A percentile compares a stretch with the other conserved stretches of the same genome.
These are phyloP conservation scores for Atherix ibis DNA, from an alignment of 2,888 invertebrate species.

Conservation along the genomic window DNA sequence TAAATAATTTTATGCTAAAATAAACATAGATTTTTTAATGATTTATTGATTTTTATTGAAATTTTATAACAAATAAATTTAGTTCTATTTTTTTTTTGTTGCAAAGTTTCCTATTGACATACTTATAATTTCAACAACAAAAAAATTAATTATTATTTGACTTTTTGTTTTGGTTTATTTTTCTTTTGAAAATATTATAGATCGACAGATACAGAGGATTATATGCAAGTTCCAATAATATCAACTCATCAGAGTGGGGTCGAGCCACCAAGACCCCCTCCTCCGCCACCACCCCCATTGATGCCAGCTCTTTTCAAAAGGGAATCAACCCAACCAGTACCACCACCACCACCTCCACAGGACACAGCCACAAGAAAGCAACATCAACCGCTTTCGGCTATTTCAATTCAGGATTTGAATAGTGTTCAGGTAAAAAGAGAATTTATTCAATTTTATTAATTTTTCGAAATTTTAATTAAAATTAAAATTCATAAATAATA, in stretches of 20 bases:
- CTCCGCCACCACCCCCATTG: conserved; percentile 37
- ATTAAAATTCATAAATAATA: too few species aligned
- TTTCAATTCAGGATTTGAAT: conserved; percentile 73
- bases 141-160: too few species aligned
- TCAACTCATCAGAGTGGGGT: conserved; percentile 23
- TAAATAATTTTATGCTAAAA: too few species aligned
- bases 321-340: conserved; percentile 16
- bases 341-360: conserved; percentile 25
- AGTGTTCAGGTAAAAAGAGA: conserved; percentile 43
- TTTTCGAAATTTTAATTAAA: background rate
- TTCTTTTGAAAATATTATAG: too few species aligned
- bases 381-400: conserved; percentile 68
- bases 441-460: background rate
- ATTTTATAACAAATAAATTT: too few species aligned
- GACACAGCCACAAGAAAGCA: conserved; percentile 37
- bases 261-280: conserved; percentile 30
- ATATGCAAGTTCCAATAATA: conserved; percentile 42
- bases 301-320: conserved; percentile 10
- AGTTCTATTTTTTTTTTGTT: too few species aligned
- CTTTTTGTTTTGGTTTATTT: too few species aligned
- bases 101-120: too few species aligned
- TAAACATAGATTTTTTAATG: too few species aligned
- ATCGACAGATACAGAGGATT: conserved; percentile 33
- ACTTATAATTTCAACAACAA: too few species aligned
- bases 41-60: too few species aligned